A percentile compares a stretch with the other conserved stretches of the same genome.
Evolutionary conservation across 2,888 invertebrate species (phyloP).

Genomic region (Torymus texanus): DNA sequence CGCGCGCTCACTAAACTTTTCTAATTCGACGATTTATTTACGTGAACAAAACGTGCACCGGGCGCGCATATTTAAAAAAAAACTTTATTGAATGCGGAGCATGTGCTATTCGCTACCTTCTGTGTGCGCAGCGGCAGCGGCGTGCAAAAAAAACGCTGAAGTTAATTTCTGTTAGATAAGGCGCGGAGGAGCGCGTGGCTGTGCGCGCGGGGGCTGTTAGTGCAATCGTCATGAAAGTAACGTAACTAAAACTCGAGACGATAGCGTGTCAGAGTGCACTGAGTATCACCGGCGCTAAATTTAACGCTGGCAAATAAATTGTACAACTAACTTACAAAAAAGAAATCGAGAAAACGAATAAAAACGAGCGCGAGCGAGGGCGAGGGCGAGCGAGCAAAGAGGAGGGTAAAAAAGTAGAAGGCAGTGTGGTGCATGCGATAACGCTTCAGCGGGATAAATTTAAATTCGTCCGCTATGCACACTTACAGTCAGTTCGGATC

Average conservation of each 20-base stretch:
- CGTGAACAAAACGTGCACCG: neutral
- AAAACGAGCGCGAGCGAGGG: slow-evolving; percentile 46
- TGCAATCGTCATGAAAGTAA: slow-evolving; percentile 73
- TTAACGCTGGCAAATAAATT: slow-evolving; percentile 69
- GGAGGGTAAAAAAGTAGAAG: slow-evolving; percentile 55
- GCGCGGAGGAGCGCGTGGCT: neutral
- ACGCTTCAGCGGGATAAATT: slow-evolving; percentile 56
- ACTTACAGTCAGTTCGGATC: slow-evolving; percentile 56
- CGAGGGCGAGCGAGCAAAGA: slow-evolving; percentile 1
- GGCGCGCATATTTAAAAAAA: slow-evolving; percentile 39
- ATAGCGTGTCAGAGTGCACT: slow-evolving; percentile 73
- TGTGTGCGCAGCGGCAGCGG: neutral
- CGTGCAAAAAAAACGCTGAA: slow-evolving; percentile 42
- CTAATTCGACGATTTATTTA: slow-evolving; percentile 45
- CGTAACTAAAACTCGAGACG: slow-evolving; percentile 61
- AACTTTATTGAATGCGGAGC: slow-evolving; percentile 42
- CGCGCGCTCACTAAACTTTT: slow-evolving; percentile 34
- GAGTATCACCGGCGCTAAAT: slow-evolving; percentile 69
- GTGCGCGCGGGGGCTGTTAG: slow-evolving; percentile 39
- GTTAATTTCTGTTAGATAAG: slow-evolving; percentile 57
- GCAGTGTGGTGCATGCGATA: slow-evolving; percentile 55
- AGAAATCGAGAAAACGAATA: slow-evolving; percentile 60
- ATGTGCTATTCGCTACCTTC: neutral
- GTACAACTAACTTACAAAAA: slow-evolving; percentile 69
- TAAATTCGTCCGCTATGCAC: slow-evolving; percentile 57